Conservation (phyloP, 2,113 vertebrate genomes). For the Zosterops hypoxanthus region DNA sequence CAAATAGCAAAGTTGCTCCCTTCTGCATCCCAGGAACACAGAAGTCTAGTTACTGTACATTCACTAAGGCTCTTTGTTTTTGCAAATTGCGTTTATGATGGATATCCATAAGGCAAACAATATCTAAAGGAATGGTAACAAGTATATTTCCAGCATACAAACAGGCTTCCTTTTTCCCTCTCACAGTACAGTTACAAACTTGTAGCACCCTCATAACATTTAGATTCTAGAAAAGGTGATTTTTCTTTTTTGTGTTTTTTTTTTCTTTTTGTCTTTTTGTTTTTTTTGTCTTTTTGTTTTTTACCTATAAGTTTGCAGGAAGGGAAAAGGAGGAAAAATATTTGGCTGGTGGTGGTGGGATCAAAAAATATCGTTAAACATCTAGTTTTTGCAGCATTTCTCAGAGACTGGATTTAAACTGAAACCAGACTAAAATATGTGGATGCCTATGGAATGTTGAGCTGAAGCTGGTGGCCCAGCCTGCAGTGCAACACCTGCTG, state of each 20-base stretch:
- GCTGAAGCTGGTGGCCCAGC: slow-evolving; percentile 48
- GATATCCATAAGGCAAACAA: slow-evolving; percentile 91
- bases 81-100: slow-evolving; percentile 86
- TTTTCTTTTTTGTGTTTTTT: slow-evolving; percentile 7
- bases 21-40: slow-evolving; percentile 84
- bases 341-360: slow-evolving; percentile 69
- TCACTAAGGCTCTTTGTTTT: slow-evolving; percentile 91
- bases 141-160: slow-evolving; percentile 89
- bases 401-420: slow-evolving; percentile 73
- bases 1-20: slow-evolving; percentile 91
- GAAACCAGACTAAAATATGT: slow-evolving; percentile 70
- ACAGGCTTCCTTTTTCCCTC: slow-evolving; percentile 77
- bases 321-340: slow-evolving; percentile 62
- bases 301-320: slow-evolving; percentile 65
- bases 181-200: slow-evolving; percentile 82
- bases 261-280: neutral
- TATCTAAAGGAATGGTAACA: slow-evolving; percentile 92
- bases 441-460: slow-evolving; percentile 79
- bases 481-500: slow-evolving; percentile 56
- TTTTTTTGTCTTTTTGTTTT: neutral
- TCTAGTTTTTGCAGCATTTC: slow-evolving; percentile 77
- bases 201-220: slow-evolving; percentile 78
- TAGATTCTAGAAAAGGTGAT: slow-evolving; percentile 73
- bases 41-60: slow-evolving; percentile 90
- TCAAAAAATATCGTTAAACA: slow-evolving; percentile 67